Evolutionary conservation across 2,888 invertebrate genomes (phyloP), one percentile per base, ranked within the genome.

Genomic region (Hyposoter didymator): DNA sequence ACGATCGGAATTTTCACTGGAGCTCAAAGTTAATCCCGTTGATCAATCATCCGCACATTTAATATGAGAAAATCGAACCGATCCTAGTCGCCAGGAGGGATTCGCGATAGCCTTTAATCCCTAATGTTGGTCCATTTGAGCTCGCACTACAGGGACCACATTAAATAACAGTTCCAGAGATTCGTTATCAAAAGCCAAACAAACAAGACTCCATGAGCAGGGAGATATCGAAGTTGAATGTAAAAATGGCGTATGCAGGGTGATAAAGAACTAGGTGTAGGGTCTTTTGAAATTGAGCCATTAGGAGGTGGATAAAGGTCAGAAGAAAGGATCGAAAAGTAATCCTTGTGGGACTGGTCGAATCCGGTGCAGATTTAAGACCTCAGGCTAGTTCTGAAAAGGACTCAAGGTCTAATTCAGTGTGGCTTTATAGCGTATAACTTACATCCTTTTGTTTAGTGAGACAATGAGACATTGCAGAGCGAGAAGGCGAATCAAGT

Each of bases 381-480:
- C 28, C 59, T 59, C 59, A 14, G 59, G 28, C 64, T 66, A 39
- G 64, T 66, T 28, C 39, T 66, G 64, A 39, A 66, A 59, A 59
- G 59, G 59, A 59, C 14, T 39, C 39, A 28, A 28, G 28, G 4
- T 59, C 59, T 59, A 59, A 55, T 74, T 52, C 35, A 19, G 35
- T n/a, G 39, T 39, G 67, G 67, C 22, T 28, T 59, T 59, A 28
- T 28, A 14, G 59, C 28, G 28, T 59, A 39, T 39, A 39, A 66
- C n/a, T 66, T 66, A 66, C 17, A 39, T 66, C 39, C 66, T 39
- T 55, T 52, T 52, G 73, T 73, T 73, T 19, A n/a, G 39, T 62
- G 66, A 17, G 32, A 28, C 47, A 76, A 19, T 55, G 17, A 39
- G 28, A 39, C 39, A 10, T 14, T 22, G 55, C 8, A 39, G 70